Conservation (phyloP, 1,140 invertebrate genomes). For the Galleria mellonella region DNA sequence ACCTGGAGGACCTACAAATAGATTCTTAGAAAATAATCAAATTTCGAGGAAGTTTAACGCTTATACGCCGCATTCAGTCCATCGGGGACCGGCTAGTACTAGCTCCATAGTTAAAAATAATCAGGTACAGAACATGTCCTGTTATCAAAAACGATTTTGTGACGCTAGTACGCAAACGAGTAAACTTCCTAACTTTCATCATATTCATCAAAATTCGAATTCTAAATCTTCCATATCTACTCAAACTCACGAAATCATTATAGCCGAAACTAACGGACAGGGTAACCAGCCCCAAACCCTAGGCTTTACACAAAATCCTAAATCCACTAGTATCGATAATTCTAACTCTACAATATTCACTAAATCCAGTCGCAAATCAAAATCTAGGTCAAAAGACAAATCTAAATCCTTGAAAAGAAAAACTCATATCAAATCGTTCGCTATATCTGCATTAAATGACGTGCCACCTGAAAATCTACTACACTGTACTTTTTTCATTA, state of each 20-base stretch:
- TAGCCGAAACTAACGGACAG: constrained; percentile 1
- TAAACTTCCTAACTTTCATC: not conserved
- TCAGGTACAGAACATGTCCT: too few relatives aligned
- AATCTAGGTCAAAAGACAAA: not conserved
- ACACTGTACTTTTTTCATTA: constrained; percentile 6
- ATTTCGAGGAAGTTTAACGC: not conserved
- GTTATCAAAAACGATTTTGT: not conserved
- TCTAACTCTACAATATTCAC: not conserved
- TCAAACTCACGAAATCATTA: not conserved
- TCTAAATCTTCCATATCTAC: constrained; percentile 2
- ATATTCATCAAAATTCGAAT: not conserved
- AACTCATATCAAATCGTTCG: not conserved
- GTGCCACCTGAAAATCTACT: constrained; percentile 10
- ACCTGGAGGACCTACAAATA: not conserved
- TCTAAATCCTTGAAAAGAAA: not conserved
- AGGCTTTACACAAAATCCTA: not conserved
- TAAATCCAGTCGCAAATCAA: not conserved
- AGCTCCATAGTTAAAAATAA: too few relatives aligned
- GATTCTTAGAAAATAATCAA: not conserved
- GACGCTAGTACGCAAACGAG: constrained; percentile 2
- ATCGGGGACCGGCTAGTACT: constrained; percentile 3
- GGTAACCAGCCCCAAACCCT: constrained; percentile 5
- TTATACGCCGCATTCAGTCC: not conserved
- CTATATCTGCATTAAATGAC: constrained; percentile 1
- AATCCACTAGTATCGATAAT: too few relatives aligned